Evolutionary conservation across 2,797 vertebrate species (phyloP).

Genomic region (Adrianichthys oophorus): DNA sequence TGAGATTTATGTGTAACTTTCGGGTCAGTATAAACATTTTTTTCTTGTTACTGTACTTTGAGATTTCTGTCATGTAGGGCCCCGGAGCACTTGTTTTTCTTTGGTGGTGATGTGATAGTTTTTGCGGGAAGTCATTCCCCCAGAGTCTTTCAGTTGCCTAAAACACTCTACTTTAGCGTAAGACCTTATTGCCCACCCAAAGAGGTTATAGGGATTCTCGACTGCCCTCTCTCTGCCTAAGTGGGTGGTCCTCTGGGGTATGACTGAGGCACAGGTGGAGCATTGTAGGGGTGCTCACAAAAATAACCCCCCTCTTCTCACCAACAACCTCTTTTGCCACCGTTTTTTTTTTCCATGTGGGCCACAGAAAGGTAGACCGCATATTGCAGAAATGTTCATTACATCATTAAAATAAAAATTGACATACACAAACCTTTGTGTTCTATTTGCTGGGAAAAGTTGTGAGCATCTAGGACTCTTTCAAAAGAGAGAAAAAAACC

Average conservation of each 20-base stretch:
- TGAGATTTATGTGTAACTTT: not conserved
- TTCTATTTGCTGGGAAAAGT: slow-evolving; percentile 27
- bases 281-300: slow-evolving; percentile 83
- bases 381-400: slow-evolving; percentile 70
- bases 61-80: too few species aligned
- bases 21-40: not conserved
- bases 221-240: slow-evolving; percentile 79
- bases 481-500: slow-evolving; percentile 8
- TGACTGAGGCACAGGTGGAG: slow-evolving; percentile 85
- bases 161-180: slow-evolving; percentile 78
- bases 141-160: slow-evolving; percentile 76
- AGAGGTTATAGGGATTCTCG: slow-evolving; percentile 82
- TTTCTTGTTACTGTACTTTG: not conserved
- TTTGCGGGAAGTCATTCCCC: slow-evolving; percentile 65
- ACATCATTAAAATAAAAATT: slow-evolving; percentile 59
- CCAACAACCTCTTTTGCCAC: slow-evolving; percentile 55
- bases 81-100: slow-evolving; percentile 55
- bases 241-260: slow-evolving; percentile 85
- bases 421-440: slow-evolving; percentile 50
- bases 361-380: slow-evolving; percentile 68
- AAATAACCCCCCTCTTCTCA: slow-evolving; percentile 67
- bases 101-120: slow-evolving; percentile 60
- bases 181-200: slow-evolving; percentile 85
- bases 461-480: slow-evolving; percentile 28
- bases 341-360: slow-evolving; percentile 51